phyloP scores from a whole-genome alignment of 2,888 invertebrate species.

The Cantharis flavilabris region DNA sequence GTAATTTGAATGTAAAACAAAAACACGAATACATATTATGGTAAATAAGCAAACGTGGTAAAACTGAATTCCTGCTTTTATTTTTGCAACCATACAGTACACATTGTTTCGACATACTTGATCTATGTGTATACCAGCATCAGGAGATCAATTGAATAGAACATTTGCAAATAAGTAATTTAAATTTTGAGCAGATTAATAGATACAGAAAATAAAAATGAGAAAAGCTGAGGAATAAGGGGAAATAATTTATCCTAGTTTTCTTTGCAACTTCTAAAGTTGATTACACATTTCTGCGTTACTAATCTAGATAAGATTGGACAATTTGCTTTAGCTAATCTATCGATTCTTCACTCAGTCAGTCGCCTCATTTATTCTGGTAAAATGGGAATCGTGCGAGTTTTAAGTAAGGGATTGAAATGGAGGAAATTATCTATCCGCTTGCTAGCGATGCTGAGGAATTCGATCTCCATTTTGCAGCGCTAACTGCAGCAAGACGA shows the following conservation, averaged over 20 bases:
- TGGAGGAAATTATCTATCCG: conserved; percentile 4
- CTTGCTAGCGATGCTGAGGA: conserved; percentile 21
- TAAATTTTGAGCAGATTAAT: conserved; percentile 36
- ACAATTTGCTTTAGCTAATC: conserved; percentile 50
- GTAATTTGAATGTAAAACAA: background rate
- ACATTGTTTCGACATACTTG: conserved; percentile 51
- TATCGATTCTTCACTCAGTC: conserved; percentile 49
- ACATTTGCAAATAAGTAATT: conserved; percentile 40
- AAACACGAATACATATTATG: background rate
- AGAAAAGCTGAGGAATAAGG: conserved; percentile 45
- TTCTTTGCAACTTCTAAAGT: conserved; percentile 47
- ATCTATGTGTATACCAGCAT: conserved; percentile 51
- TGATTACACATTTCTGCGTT: conserved; percentile 51
- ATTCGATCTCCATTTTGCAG: conserved; percentile 15
- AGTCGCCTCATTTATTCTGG: conserved; percentile 45
- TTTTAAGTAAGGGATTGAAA: conserved; percentile 22
- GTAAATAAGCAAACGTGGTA: conserved; percentile 29
- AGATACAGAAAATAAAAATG: conserved; percentile 34
- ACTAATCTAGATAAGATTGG: conserved; percentile 50
- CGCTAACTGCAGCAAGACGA: conserved; percentile 21
- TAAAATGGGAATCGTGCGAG: conserved; percentile 40
- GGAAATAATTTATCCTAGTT: conserved; percentile 48
- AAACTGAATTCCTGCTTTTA: conserved; percentile 52
- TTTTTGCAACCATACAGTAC: conserved; percentile 52
- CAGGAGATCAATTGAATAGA: conserved; percentile 41